Evolutionary conservation across 2,888 invertebrate species (phyloP).

Genomic region (Alloscopus bannaensis): DNA sequence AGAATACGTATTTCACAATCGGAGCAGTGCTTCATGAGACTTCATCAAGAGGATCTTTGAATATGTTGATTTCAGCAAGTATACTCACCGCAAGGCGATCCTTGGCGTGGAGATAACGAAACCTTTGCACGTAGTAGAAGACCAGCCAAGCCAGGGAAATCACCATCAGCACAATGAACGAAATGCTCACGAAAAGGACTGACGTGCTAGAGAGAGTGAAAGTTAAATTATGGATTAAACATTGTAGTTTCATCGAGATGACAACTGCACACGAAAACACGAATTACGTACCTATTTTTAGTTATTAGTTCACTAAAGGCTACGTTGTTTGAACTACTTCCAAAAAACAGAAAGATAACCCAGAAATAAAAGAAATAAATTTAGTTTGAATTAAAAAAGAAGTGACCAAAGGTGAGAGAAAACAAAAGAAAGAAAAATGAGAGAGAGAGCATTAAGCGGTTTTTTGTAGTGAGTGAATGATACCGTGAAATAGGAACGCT

Average conservation of each 20-base stretch:
- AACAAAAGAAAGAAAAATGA: not conserved
- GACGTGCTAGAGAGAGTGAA: slow-evolving; percentile 89
- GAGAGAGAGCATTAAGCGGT: not conserved
- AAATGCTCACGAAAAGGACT: slow-evolving; percentile 95
- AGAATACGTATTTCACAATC: slow-evolving; percentile 3
- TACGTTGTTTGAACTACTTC: too few relatives aligned
- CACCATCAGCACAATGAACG: slow-evolving; percentile 96
- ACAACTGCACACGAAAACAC: not conserved
- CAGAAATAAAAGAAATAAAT: not conserved
- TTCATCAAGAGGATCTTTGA: not conserved
- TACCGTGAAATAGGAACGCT: too few relatives aligned
- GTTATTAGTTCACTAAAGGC: too few relatives aligned
- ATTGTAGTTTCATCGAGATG: too few relatives aligned
- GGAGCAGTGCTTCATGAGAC: not conserved
- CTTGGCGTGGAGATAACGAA: slow-evolving; percentile 95
- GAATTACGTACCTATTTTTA: too few relatives aligned
- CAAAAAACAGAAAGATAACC: not conserved
- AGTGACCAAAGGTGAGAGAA: not conserved
- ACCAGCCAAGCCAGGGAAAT: slow-evolving; percentile 96
- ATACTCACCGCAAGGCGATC: slow-evolving; percentile 90
- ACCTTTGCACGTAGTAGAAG: slow-evolving; percentile 96
- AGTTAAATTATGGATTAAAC: not conserved
- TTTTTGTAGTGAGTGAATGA: too few relatives aligned
- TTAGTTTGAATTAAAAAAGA: not conserved
- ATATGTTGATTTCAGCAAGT: not conserved